Percentiles rank a stretch among this genome's conserved stretches.
phyloP scores from a whole-genome alignment of 2,797 vertebrate species.

The Tapirus indicus region DNA sequence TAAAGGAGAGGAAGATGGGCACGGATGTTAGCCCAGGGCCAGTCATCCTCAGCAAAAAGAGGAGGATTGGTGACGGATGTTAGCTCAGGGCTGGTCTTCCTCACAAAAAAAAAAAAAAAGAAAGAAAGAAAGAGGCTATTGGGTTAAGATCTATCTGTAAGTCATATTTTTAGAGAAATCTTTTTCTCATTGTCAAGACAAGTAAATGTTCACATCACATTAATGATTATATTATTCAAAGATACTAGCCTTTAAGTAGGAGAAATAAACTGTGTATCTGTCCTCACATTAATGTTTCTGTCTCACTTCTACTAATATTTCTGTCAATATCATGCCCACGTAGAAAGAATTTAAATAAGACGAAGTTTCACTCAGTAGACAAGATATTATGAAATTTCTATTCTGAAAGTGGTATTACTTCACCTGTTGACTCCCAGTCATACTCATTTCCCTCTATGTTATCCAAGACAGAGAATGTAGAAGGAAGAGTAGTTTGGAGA shows the following conservation, averaged over 20 bases:
- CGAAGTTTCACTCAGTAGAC: not conserved
- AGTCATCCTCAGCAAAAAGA: too few relatives aligned
- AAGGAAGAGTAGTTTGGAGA: not conserved
- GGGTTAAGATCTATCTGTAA: not conserved
- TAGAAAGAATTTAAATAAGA: constrained; percentile 11
- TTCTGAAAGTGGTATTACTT: not conserved
- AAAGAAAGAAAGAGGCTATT: not conserved
- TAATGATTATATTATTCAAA: not conserved
- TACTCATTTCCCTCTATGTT: not conserved
- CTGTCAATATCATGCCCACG: not conserved
- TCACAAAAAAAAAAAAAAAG: too few relatives aligned
- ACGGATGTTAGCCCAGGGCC: too few relatives aligned
- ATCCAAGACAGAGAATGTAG: not conserved
- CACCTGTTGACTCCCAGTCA: not conserved
- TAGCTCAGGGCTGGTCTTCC: too few relatives aligned
- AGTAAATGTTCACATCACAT: not conserved
- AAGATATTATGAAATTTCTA: not conserved
- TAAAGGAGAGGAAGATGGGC: too few relatives aligned
- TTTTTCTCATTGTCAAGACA: constrained; percentile 34
- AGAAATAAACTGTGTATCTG: constrained; percentile 23
- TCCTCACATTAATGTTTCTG: not conserved
- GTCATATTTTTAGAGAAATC: not conserved
- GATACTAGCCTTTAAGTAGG: not conserved
- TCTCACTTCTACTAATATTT: constrained; percentile 6
- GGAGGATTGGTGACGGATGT: too few relatives aligned